phyloP scores from a whole-genome alignment of 1,140 invertebrate species.

The Antheraea mylitta region DNA sequence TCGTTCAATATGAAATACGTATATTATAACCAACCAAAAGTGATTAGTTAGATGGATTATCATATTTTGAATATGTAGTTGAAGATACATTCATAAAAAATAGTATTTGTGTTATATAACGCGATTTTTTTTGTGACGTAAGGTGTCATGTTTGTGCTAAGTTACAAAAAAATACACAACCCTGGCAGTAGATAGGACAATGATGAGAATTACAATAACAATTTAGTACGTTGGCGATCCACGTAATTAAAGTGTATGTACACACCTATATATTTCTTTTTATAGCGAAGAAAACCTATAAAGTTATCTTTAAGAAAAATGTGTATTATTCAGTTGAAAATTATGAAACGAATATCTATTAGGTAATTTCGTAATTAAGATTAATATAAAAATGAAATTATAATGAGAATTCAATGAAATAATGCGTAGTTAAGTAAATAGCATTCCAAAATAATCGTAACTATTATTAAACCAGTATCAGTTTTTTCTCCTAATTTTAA shows the following conservation, averaged over 20 bases:
- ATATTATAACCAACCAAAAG: not conserved
- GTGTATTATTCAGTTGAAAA: too few species aligned
- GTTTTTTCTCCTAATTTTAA: too few species aligned
- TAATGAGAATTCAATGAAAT: too few species aligned
- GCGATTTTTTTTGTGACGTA: conserved; percentile 60
- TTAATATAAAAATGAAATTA: too few species aligned
- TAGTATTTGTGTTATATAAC: conserved; percentile 39
- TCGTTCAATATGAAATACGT: not conserved
- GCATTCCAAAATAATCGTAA: too few species aligned
- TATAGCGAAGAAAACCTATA: too few species aligned
- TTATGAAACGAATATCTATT: too few species aligned
- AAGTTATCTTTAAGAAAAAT: too few species aligned
- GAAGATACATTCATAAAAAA: not conserved
- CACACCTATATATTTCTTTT: not conserved
- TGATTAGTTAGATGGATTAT: not conserved
- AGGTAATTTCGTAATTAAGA: too few species aligned
- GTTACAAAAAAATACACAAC: not conserved
- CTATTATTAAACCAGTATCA: too few species aligned
- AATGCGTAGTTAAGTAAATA: too few species aligned
- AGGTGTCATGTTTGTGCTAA: conserved; percentile 17
- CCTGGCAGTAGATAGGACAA: not conserved
- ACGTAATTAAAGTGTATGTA: not conserved
- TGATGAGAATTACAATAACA: not conserved
- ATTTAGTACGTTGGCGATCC: not conserved
- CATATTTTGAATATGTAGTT: not conserved